A percentile compares a stretch with the other conserved stretches of the same genome.
Evolutionary conservation across 2,797 vertebrate species (phyloP).

Genomic region (Rallus crepitans): DNA sequence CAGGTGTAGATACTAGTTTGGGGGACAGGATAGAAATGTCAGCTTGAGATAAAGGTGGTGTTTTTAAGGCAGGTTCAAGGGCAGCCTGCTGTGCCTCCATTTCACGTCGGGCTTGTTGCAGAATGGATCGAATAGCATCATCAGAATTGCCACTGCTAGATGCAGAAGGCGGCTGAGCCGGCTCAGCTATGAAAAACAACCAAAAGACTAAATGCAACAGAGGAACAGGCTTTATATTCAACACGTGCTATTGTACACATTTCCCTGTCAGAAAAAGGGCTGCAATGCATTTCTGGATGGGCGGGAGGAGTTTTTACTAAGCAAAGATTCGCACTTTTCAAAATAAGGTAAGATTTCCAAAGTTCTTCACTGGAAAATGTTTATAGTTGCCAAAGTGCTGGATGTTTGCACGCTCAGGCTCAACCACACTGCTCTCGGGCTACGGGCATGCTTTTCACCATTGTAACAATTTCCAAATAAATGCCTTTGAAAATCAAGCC

Average conservation of each 20-base stretch:
- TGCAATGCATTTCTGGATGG: slow-evolving; percentile 30
- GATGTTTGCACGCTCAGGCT: background rate
- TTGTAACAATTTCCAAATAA: slow-evolving; percentile 22
- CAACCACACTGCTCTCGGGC: background rate
- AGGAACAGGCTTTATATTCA: slow-evolving; percentile 60
- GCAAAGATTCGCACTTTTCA: background rate
- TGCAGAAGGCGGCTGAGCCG: slow-evolving; percentile 86
- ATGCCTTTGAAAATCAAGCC: slow-evolving; percentile 55
- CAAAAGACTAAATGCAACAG: slow-evolving; percentile 71
- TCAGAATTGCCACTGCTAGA: slow-evolving; percentile 89
- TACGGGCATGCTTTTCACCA: background rate
- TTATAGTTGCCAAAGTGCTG: slow-evolving; percentile 8
- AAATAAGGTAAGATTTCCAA: slow-evolving; percentile 29
- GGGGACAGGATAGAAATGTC: slow-evolving; percentile 85
- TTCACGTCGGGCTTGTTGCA: slow-evolving; percentile 94
- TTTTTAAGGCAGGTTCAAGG: slow-evolving; percentile 92
- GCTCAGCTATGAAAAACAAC: slow-evolving; percentile 83
- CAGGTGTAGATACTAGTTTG: slow-evolving; percentile 83
- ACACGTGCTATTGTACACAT: slow-evolving; percentile 43
- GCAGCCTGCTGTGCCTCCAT: slow-evolving; percentile 96
- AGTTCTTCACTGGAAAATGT: slow-evolving; percentile 23
- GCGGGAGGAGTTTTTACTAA: slow-evolving; percentile 20
- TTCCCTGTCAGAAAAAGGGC: background rate
- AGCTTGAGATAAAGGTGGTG: slow-evolving; percentile 84
- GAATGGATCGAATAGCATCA: slow-evolving; percentile 94